Conservation (phyloP, 1,140 invertebrate species). For the Berghia stephanieae region DNA sequence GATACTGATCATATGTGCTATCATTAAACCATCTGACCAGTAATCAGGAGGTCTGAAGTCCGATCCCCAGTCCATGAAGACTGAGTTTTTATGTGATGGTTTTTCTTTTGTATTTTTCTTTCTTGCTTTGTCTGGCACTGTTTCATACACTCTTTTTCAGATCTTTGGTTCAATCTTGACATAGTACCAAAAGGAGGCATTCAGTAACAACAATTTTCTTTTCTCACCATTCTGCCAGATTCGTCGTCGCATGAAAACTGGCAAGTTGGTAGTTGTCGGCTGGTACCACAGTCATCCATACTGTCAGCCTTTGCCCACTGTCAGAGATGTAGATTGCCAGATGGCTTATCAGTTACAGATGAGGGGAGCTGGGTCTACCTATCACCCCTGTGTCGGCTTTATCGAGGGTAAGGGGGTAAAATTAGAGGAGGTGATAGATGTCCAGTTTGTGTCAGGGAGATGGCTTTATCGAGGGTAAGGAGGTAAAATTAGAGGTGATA, state of each 20-base stretch:
- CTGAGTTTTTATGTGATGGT: no score
- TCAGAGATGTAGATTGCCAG: conserved; percentile 90
- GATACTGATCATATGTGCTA: no score
- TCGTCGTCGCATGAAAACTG: conserved; percentile 81
- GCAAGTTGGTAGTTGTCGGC: conserved; percentile 84
- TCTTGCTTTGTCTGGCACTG: no score
- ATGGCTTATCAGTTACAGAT: conserved; percentile 94
- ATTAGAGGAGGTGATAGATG: not conserved
- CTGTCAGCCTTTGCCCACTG: conserved; percentile 84
- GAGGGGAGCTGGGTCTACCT: conserved; percentile 88
- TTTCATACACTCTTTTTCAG: no score
- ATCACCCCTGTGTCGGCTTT: conserved; percentile 90
- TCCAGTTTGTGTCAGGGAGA: not conserved
- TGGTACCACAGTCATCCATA: conserved; percentile 97
- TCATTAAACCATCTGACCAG: no score
- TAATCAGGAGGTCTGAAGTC: no score
- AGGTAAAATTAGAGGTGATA: not conserved
- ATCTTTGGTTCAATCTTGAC: not conserved
- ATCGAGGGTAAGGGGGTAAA: conserved; percentile 82
- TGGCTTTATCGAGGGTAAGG: not conserved
- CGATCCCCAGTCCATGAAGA: no score
- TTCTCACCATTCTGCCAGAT: conserved; percentile 72
- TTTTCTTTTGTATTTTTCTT: not conserved
- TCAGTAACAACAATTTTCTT: not conserved
- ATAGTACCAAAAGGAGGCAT: not conserved